A percentile compares a stretch with the other conserved stretches of the same genome.
Conservation (phyloP, 2,113 vertebrate species). For the Gymnarchus niloticus region DNA sequence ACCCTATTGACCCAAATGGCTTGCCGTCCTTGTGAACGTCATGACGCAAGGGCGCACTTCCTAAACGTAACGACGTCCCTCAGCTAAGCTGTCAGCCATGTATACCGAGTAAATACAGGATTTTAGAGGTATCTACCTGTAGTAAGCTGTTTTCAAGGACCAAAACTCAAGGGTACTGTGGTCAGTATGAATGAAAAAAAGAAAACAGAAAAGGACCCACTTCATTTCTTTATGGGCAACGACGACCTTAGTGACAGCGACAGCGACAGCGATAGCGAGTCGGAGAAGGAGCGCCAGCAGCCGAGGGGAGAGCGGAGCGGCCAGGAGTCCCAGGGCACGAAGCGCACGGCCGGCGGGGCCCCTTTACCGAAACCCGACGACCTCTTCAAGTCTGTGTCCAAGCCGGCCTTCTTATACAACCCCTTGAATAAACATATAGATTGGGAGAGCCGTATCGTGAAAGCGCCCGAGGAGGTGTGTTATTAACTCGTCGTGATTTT, state of each 20-base stretch:
- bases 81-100: neutral
- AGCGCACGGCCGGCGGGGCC: slow-evolving; percentile 41
- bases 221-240: slow-evolving; percentile 83
- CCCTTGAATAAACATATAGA: slow-evolving; percentile 86
- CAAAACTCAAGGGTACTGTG: neutral
- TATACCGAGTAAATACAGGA: neutral
- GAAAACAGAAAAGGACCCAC: slow-evolving; percentile 56
- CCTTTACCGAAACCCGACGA: slow-evolving; percentile 76
- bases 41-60: neutral
- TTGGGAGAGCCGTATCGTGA: slow-evolving; percentile 83
- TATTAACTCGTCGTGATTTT: too few relatives aligned
- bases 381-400: slow-evolving; percentile 79
- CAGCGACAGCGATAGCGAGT: slow-evolving; percentile 51
- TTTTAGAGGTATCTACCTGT: neutral
- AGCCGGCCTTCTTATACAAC: slow-evolving; percentile 84
- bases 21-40: neutral
- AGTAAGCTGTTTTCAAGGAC: neutral
- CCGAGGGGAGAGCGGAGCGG: slow-evolving; percentile 29
- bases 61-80: neutral
- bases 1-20: neutral
- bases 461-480: slow-evolving; percentile 85
- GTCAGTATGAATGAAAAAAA: slow-evolving; percentile 72
- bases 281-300: slow-evolving; percentile 50
- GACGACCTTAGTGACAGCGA: slow-evolving; percentile 62
- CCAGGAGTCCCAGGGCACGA: slow-evolving; percentile 36